Percentiles rank a stretch among this genome's conserved stretches.
These are phyloP conservation scores for Montipora cactus DNA, from an alignment of 64 coral and sea anemone species.

Conservation along the genomic window DNA sequence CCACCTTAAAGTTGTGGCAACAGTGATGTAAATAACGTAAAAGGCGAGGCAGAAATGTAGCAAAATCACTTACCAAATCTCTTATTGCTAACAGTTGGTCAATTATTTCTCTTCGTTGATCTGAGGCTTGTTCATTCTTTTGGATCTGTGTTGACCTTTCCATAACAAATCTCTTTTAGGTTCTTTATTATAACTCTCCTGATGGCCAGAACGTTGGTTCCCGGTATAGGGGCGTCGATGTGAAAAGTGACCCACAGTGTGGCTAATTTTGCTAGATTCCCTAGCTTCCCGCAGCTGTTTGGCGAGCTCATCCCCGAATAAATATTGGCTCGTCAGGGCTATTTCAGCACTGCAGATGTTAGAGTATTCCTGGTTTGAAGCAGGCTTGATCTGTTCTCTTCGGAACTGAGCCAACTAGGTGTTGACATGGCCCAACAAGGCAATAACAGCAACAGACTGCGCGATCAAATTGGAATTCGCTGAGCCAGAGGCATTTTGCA, in stretches of 20 bases:
- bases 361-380: constrained; percentile 4
- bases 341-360: constrained; percentile 3
- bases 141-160: background rate
- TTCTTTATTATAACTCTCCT: constrained; percentile 1
- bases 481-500: background rate
- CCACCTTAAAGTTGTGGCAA: too few species aligned
- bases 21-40: background rate
- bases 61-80: constrained; percentile 39
- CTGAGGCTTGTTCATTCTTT: constrained; percentile 30
- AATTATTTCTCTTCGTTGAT: constrained; percentile 43
- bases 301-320: constrained; percentile 21
- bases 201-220: too few species aligned
- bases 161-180: background rate
- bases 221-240: too few species aligned
- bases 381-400: constrained; percentile 51
- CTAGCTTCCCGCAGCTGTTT: background rate
- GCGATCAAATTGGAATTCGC: too few species aligned
- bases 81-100: constrained; percentile 5
- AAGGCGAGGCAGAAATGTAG: constrained; percentile 9
- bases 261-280: background rate
- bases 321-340: constrained; percentile 44
- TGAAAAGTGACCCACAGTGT: too few species aligned
- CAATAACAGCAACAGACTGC: too few species aligned
- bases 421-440: constrained; percentile 7
- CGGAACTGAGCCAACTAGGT: constrained; percentile 13